Evolutionary conservation across 2,888 invertebrate species (phyloP), one percentile per base, ranked within the genome.

Genomic region (Thereva nobilitata): DNA sequence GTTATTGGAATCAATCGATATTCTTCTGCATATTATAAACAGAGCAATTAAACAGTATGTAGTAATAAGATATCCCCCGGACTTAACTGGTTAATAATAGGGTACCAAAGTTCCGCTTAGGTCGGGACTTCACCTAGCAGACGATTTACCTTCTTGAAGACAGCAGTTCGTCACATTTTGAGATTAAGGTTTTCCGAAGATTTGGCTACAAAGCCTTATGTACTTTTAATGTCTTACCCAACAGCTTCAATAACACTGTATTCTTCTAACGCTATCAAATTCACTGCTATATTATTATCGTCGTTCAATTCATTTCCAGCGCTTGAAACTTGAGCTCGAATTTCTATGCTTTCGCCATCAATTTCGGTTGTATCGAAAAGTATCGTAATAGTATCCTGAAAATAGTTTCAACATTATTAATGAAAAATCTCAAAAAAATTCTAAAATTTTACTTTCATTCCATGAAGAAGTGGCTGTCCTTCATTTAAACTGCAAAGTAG

Each of bases 181-280:
- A 23, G 23, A 23, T 23, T 23, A 23, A 2, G 23, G 1, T 2
- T 2, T 2, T 23, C 2, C 23, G 23, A 23, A 23, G 23, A 23
- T 23, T 23, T 23, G 23, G 23, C 23, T n/a, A 2, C 23, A 23
- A 1, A 23, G 23, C 23, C 2, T 23, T 23, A 23, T 23, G 2
- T 2, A 23, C 23, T 42, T 4, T 35, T 4, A 2, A n/a, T 44
- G 35, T 50, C 76, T 74, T 71, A 81, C 81, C 80, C 80, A 7
- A 74, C 74, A 2, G 78, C 76, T 73, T 80, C 80, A 38, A 81
- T 75, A 71, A 79, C 76, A n/a, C 80, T 81, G 67, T 74, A 77
- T 69, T 81, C 79, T 44, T 68, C 71, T n/a, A 81, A 70, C 3
- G 74, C 67, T 37, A 81, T 77, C 2, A 74, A 63, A 68, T 75